These are phyloP conservation scores for Diarsia mendica DNA, from an alignment of 2,888 invertebrate species.

Conservation along the genomic window DNA sequence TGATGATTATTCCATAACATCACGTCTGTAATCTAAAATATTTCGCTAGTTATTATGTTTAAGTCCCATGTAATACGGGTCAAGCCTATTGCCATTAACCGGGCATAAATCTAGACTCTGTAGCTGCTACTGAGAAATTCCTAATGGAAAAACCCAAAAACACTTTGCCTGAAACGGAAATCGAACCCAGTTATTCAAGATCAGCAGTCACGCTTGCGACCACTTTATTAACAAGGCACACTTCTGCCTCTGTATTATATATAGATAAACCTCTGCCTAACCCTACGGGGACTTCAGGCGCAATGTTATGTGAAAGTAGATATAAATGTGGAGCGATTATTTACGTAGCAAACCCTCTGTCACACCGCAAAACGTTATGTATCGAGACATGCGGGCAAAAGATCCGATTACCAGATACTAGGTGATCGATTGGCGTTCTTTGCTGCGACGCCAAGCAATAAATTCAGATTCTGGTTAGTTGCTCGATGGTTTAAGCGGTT, in stretches of 20 bases:
- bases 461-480: constrained; percentile 67
- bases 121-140: background rate
- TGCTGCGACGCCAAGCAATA: constrained; percentile 60
- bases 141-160: background rate
- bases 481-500: constrained; percentile 15
- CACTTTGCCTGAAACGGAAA: background rate
- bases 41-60: no score
- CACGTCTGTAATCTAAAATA: background rate
- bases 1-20: background rate
- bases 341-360: constrained; percentile 62
- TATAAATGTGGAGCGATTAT: constrained; percentile 59
- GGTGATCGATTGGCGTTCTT: constrained; percentile 70
- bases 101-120: no score
- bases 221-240: no score
- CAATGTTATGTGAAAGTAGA: constrained; percentile 30
- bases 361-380: constrained; percentile 66
- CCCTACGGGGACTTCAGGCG: no score
- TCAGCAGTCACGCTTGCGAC: background rate
- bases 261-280: no score
- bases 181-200: background rate
- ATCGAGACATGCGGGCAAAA: constrained; percentile 70
- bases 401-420: constrained; percentile 73
- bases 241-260: no score
- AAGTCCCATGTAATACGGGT: no score
- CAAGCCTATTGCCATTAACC: background rate